These are phyloP conservation scores for Petrocephalus schoutedeni DNA, from an alignment of 2,797 vertebrate species.

Conservation along the genomic window DNA sequence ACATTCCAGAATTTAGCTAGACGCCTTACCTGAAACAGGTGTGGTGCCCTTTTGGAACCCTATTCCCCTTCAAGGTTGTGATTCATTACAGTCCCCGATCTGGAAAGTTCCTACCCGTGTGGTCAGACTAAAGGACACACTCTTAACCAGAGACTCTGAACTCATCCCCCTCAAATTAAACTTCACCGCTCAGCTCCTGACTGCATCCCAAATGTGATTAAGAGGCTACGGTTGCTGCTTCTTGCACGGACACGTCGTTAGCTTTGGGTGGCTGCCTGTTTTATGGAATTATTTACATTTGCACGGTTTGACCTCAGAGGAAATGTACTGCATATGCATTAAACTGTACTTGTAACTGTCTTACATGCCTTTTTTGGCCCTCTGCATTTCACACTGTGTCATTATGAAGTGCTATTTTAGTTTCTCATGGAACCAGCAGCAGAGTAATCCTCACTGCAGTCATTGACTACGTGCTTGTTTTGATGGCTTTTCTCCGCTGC, in stretches of 20 bases:
- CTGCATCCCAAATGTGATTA: neutral
- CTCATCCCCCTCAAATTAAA: neutral
- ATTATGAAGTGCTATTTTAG: neutral
- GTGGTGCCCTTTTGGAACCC: neutral
- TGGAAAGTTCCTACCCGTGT: neutral
- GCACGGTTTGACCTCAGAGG: neutral
- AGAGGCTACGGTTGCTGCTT: neutral
- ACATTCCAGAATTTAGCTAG: neutral
- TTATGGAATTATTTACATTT: constrained; percentile 11
- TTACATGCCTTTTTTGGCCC: neutral
- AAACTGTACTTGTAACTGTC: neutral
- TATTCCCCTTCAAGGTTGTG: neutral
- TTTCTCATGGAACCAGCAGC: neutral
- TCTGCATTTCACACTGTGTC: neutral
- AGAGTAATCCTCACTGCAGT: neutral
- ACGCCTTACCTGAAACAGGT: neutral
- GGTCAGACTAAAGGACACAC: neutral
- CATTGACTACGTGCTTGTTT: neutral
- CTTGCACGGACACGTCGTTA: neutral
- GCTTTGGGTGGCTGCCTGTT: neutral
- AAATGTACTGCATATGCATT: neutral
- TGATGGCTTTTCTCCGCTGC: neutral
- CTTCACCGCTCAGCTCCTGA: neutral
- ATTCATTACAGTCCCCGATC: neutral
- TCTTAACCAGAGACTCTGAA: neutral